These are phyloP conservation scores for Pollenia amentaria DNA, from an alignment of 2,888 invertebrate genomes.

Conservation along the genomic window DNA sequence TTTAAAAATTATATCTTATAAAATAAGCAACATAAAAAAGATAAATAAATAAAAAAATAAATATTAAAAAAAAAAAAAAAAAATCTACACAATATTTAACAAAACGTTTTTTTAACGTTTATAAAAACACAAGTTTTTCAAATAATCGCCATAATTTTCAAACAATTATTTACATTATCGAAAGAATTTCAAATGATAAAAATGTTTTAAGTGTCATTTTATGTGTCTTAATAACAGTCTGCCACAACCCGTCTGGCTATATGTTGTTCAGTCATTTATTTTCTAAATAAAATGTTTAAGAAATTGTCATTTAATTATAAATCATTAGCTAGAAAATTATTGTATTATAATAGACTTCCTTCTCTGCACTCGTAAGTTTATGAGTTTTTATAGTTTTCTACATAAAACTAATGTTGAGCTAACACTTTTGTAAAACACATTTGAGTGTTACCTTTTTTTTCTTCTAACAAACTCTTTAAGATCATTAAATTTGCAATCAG, in stretches of 20 bases:
- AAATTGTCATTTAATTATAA: conserved; percentile 61
- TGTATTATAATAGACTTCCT: conserved; percentile 42
- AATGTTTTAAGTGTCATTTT: conserved; percentile 50
- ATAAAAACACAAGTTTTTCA: not conserved
- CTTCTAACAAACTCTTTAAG: not conserved
- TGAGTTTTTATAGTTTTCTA: not conserved
- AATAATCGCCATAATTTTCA: not conserved
- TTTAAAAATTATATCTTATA: conserved; percentile 45
- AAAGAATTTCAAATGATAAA: conserved; percentile 39
- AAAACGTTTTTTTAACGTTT: conserved; percentile 16
- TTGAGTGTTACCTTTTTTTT: not conserved
- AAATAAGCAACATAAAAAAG: conserved; percentile 38
- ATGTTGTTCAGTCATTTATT: conserved; percentile 8
- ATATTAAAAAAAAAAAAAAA: conserved; percentile 26
- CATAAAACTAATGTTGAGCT: conserved; percentile 23
- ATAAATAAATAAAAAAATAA: conserved; percentile 22
- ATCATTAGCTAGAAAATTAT: conserved; percentile 36
- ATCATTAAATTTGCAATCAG: conserved; percentile 35
- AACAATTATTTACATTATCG: not conserved
- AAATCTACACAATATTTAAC: conserved; percentile 24
- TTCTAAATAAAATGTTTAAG: conserved; percentile 3
- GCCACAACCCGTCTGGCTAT: not conserved
- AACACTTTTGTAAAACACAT: conserved; percentile 44
- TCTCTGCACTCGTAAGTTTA: not conserved
- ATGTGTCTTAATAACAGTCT: conserved; percentile 51